These are phyloP conservation scores for Folsomia candida DNA, from an alignment of 2,888 invertebrate genomes.

Conservation along the genomic window DNA sequence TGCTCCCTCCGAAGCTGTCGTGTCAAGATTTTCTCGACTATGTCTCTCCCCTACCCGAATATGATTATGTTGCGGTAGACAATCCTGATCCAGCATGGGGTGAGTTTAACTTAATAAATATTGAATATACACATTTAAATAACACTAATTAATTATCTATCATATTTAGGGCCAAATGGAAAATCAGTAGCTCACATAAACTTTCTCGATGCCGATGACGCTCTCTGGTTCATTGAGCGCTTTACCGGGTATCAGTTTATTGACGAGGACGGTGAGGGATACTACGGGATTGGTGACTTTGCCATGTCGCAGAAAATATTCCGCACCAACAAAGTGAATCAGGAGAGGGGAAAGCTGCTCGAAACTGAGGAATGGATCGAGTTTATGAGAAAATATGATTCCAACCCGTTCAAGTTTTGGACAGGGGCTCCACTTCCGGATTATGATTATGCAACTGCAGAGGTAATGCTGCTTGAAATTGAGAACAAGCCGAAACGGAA, in stretches of 20 bases:
- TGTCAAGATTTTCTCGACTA: slow-evolving; percentile 6
- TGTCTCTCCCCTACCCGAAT: background rate
- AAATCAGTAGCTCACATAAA: slow-evolving; percentile 7
- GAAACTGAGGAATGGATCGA: slow-evolving; percentile 2
- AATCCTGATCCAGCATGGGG: slow-evolving; percentile 13
- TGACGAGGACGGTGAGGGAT: background rate
- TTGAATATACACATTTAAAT: background rate
- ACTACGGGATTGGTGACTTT: background rate
- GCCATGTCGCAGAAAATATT: background rate
- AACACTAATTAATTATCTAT: background rate
- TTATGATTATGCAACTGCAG: background rate
- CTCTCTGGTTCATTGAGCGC: background rate
- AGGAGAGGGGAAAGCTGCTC: background rate
- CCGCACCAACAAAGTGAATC: background rate
- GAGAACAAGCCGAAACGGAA: background rate
- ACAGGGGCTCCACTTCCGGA: background rate
- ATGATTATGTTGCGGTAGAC: background rate
- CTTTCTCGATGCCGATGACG: slow-evolving; percentile 8
- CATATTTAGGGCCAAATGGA: slow-evolving; percentile 1
- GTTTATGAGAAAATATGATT: background rate
- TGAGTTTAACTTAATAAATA: background rate
- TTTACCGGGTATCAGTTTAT: slow-evolving; percentile 8
- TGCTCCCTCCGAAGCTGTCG: slow-evolving; percentile 3
- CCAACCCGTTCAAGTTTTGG: background rate
- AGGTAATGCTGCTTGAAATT: slow-evolving; percentile 5